Conservation (phyloP, 1,140 invertebrate species). For the Drosophila miranda region DNA sequence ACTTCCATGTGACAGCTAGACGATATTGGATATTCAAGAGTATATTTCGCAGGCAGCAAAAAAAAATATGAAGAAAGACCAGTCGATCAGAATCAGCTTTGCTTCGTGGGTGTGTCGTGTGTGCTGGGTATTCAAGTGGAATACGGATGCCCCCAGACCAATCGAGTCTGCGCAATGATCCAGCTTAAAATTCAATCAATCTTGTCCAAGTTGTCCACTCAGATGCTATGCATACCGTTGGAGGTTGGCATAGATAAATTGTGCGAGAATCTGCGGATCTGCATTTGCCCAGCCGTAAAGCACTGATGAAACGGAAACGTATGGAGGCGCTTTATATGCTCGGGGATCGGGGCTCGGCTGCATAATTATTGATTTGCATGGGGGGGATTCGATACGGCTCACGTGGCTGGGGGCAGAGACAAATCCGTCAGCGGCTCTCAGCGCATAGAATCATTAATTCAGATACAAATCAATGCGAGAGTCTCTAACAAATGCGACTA, state of each 20-base stretch:
- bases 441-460: constrained; percentile 67
- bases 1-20: too few relatives aligned
- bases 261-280: constrained; percentile 23
- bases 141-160: constrained; percentile 23
- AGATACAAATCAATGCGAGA: constrained; percentile 28
- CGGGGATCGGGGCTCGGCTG: constrained; percentile 18
- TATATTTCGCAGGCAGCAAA: too few relatives aligned
- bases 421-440: constrained; percentile 22
- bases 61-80: too few relatives aligned
- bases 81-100: not conserved
- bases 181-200: constrained; percentile 7
- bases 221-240: not conserved
- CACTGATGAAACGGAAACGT: constrained; percentile 60
- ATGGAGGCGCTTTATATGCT: constrained; percentile 33
- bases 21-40: too few relatives aligned
- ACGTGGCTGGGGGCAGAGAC: constrained; percentile 26
- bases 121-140: constrained; percentile 3
- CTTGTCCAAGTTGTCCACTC: constrained; percentile 24
- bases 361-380: constrained; percentile 40
- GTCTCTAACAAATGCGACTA: constrained; percentile 33
- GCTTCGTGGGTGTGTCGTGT: constrained; percentile 25
- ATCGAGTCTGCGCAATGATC: not conserved
- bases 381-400: constrained; percentile 11
- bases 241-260: constrained; percentile 56
- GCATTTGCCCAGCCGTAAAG: constrained; percentile 16